Evolutionary conservation across 2,113 vertebrate genomes (phyloP), one percentile per base, ranked within the genome.

Genomic region (Crotalus viridis): DNA sequence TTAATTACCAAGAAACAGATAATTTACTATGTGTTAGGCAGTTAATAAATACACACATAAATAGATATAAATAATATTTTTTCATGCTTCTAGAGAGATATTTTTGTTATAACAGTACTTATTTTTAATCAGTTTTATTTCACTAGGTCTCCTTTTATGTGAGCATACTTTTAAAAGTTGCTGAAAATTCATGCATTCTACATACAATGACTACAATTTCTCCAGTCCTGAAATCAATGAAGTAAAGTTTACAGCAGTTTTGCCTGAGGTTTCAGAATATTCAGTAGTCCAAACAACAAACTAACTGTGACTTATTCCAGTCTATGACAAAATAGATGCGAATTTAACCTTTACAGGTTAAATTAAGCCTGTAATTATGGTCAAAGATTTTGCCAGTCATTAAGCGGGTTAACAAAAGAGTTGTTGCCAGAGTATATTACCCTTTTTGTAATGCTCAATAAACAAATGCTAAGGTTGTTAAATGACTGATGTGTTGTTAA

Each of bases 181-280:
- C 21, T 56, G 5, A 92, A 26, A 64, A 10, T 22, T 81, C 26
- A 6, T 3, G 9, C 91, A 94, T 92, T 85, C 59, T 48, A 0
- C 51, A 93, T 92, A 87, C 10, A 92, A 39, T 13, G 51, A 15
- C 5, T 57, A 48, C 4, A 28, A 94, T 94, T 93, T 94, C 33
- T 81, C 69, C 24, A 89, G 81, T 48, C 69, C 10, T 0, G 0
- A 94, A 88, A 26, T 89, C 91, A 90, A 87, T 33, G 26, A 33
- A 0, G 0, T 64, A 61, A 93, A 61, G 4, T 92, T 87, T 90
- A 85, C 55, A 94, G 91, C 93, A 95, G 92, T 55, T 48, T 55
- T 43, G 91, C 91, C 39, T 52, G 15, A 86, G 69, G 59, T 88
- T 74, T 94, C 61, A 86, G 93, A 93, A 95, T 61, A 92, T 74